Evolutionary conservation across 2,797 vertebrate genomes (phyloP).

Genomic region (Callimico goeldii): DNA sequence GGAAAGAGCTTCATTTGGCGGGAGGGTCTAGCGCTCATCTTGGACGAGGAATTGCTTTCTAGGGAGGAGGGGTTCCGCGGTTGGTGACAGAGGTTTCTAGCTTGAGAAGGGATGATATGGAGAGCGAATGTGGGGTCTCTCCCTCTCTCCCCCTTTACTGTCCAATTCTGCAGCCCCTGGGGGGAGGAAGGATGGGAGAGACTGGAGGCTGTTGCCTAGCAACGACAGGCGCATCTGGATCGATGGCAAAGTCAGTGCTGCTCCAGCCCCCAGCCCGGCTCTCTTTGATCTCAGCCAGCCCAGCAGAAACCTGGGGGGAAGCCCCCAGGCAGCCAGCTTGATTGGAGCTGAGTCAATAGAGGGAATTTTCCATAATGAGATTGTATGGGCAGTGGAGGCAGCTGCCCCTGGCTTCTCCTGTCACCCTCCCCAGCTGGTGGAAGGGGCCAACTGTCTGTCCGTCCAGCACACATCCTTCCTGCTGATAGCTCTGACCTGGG

Average conservation of each 20-base stretch:
- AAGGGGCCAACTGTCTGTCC: neutral
- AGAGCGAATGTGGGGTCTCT: neutral
- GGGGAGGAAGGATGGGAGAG: constrained; percentile 65
- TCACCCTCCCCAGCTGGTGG: neutral
- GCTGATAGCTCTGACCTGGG: neutral
- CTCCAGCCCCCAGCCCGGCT: constrained; percentile 64
- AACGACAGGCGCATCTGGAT: constrained; percentile 73
- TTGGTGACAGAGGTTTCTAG: constrained; percentile 16
- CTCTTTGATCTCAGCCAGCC: constrained; percentile 74
- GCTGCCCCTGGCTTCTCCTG: constrained; percentile 41
- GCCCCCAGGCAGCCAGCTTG: constrained; percentile 68
- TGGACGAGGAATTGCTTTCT: neutral
- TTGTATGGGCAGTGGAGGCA: constrained; percentile 44
- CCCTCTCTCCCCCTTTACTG: constrained; percentile 46
- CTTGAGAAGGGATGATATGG: neutral
- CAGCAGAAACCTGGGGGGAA: constrained; percentile 65
- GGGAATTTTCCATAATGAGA: constrained; percentile 77
- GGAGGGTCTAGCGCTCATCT: neutral
- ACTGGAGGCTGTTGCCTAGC: constrained; percentile 75
- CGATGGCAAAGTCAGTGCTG: constrained; percentile 63
- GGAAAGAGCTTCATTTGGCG: neutral
- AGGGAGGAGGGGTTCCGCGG: neutral
- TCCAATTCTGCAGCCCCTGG: constrained; percentile 56
- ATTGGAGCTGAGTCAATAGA: constrained; percentile 72
- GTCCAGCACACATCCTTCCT: neutral